Percentiles rank a stretch among this genome's conserved stretches.
These are phyloP conservation scores for Pegoplata infirma DNA, from an alignment of 2,888 invertebrate species.

Conservation along the genomic window DNA sequence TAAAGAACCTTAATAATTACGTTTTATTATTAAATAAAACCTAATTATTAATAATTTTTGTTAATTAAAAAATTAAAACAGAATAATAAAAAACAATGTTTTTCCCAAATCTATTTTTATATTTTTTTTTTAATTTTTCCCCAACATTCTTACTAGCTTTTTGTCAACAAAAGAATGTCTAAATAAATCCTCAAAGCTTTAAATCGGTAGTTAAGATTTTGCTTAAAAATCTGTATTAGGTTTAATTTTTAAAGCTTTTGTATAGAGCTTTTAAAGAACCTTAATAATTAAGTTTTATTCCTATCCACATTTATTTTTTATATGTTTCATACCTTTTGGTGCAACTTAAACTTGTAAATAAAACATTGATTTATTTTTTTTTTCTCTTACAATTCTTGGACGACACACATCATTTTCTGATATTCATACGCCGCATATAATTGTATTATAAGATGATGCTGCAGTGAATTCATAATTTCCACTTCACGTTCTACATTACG, in stretches of 20 bases:
- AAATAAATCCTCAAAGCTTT: no score
- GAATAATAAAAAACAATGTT: no score
- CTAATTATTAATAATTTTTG: no score
- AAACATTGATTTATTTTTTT: neutral
- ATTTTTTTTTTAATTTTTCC: no score
- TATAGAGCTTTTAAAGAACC: neutral
- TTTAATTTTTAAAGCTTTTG: neutral
- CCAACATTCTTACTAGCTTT: no score
- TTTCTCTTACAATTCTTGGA: slow-evolving; percentile 94
- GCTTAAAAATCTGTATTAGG: no score
- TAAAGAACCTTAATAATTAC: no score
- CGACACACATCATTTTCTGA: slow-evolving; percentile 96
- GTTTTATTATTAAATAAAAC: no score
- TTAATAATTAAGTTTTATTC: neutral
- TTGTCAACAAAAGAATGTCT: no score
- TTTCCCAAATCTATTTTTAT: no score
- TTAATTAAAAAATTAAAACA: no score
- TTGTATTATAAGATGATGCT: slow-evolving; percentile 97
- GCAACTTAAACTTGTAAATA: neutral
- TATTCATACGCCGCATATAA: slow-evolving; percentile 98
- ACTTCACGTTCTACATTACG: slow-evolving; percentile 96
- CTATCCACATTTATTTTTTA: neutral
- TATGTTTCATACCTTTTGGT: neutral
- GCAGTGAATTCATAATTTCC: slow-evolving; percentile 95
- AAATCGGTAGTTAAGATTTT: no score